Evolutionary conservation across 2,888 invertebrate species (phyloP).

Genomic region (Epinotia nisella): DNA sequence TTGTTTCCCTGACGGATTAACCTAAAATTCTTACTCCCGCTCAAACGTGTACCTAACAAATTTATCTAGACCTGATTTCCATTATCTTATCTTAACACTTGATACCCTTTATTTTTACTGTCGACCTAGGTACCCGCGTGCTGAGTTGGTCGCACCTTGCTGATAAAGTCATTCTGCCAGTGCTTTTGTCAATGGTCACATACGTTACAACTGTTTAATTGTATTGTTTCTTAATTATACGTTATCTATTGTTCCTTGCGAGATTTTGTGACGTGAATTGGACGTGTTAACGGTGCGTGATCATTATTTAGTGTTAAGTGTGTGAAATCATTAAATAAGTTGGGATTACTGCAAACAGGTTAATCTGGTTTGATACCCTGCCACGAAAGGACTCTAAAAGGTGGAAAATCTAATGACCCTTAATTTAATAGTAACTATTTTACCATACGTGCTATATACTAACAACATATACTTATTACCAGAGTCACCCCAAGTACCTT

Average conservation of each 20-base stretch:
- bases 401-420: not conserved
- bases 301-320: constrained; percentile 38
- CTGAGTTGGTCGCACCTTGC: constrained; percentile 59
- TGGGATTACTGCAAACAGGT: constrained; percentile 24
- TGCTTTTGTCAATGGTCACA: constrained; percentile 29
- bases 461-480: not conserved
- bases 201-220: constrained; percentile 8
- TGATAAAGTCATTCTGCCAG: constrained; percentile 47
- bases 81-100: constrained; percentile 77
- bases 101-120: constrained; percentile 77
- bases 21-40: constrained; percentile 15
- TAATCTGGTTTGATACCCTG: not conserved
- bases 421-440: not conserved
- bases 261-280: constrained; percentile 38
- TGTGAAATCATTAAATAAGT: no score
- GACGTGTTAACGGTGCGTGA: constrained; percentile 21
- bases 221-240: constrained; percentile 3
- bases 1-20: constrained; percentile 7
- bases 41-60: constrained; percentile 61
- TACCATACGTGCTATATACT: not conserved
- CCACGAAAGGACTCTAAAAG: not conserved
- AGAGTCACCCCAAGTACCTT: not conserved
- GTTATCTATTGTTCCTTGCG: constrained; percentile 1
- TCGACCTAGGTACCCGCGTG: constrained; percentile 58
- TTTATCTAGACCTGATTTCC: constrained; percentile 83